phyloP scores from a whole-genome alignment of 2,797 vertebrate species.

The Scolopax bukidnonensis region DNA sequence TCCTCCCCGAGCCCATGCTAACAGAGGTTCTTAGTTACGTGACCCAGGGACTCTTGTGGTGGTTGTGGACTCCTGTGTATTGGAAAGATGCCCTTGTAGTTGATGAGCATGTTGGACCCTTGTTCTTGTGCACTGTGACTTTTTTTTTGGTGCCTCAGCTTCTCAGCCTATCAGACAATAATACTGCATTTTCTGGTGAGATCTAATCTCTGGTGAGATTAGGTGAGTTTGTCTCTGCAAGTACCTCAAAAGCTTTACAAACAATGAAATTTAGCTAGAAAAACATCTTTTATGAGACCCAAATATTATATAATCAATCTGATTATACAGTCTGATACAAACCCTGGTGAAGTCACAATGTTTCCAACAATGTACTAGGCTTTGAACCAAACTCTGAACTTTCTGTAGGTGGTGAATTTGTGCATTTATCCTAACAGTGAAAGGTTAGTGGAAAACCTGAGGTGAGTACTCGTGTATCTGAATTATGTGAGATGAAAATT shows the following conservation, averaged over 20 bases:
- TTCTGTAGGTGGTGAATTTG: background rate
- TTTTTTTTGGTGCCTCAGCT: background rate
- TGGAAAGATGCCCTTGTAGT: background rate
- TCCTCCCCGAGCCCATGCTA: background rate
- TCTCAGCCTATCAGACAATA: background rate
- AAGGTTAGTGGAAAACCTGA: background rate
- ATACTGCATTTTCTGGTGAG: no score
- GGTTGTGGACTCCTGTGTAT: background rate
- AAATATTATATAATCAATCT: background rate
- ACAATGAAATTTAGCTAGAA: background rate
- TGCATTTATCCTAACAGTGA: background rate
- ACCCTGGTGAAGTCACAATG: background rate
- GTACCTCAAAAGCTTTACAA: background rate
- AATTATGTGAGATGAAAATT: background rate
- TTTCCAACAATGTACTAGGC: background rate
- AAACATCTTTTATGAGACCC: background rate
- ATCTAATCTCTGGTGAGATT: no score
- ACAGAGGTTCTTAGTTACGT: background rate
- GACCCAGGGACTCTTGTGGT: background rate
- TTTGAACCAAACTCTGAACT: background rate
- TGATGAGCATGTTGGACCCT: background rate
- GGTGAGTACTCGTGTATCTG: background rate
- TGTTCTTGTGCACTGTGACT: background rate
- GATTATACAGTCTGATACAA: background rate
- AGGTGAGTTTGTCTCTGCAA: background rate